Conservation (phyloP, 1,140 invertebrate genomes). For the Rhopalosiphum maidis region DNA sequence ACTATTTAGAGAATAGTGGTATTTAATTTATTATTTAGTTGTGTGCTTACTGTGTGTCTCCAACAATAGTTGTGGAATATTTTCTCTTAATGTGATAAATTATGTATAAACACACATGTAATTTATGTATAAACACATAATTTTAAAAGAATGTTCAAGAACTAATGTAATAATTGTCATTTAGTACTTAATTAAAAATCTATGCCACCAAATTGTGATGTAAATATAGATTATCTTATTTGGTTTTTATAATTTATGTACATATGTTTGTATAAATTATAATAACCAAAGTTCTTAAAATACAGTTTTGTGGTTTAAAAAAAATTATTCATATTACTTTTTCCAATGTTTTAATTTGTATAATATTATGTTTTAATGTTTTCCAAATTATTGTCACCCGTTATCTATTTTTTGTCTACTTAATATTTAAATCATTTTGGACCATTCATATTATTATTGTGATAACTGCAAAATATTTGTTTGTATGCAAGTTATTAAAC, state of each 20-base stretch:
- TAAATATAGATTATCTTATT: conserved; percentile 18
- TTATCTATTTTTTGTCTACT: not conserved
- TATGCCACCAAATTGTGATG: conserved; percentile 16
- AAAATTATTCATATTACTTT: not conserved
- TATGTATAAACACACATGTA: not conserved
- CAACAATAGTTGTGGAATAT: not conserved
- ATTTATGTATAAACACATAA: conserved; percentile 16
- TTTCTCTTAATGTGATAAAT: not conserved
- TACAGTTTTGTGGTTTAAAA: not conserved
- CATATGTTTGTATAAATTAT: not conserved
- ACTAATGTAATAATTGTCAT: not conserved
- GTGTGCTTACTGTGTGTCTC: not conserved
- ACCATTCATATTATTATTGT: conserved; percentile 14
- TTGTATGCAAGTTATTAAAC: conserved; percentile 24
- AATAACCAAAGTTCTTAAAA: not conserved
- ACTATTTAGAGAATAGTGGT: not conserved
- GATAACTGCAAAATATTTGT: conserved; percentile 17
- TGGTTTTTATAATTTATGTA: conserved; percentile 38
- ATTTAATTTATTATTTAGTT: conserved; percentile 29
- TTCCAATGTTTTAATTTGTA: not conserved
- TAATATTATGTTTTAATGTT: not conserved
- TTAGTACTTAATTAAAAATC: conserved; percentile 26
- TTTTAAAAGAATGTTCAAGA: not conserved
- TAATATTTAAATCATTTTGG: conserved; percentile 23
- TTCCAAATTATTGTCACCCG: not conserved